Percentiles rank a stretch among this genome's conserved stretches.
These are phyloP conservation scores for Ictidomys tridecemlineatus DNA, from an alignment of 2,113 vertebrate species.

Conservation along the genomic window DNA sequence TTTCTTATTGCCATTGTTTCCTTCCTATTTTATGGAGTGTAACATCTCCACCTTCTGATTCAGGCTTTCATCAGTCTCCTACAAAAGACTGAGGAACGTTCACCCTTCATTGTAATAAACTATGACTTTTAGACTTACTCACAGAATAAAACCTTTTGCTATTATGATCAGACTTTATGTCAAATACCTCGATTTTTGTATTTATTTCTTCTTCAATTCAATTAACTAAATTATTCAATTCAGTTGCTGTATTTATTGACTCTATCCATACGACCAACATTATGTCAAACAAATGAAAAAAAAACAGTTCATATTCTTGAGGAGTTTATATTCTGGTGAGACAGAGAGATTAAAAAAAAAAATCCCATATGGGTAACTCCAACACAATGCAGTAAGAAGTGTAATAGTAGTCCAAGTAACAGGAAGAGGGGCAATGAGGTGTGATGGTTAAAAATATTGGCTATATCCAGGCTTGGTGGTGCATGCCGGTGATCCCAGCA, in stretches of 20 bases:
- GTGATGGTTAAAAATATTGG: not conserved
- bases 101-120: not conserved
- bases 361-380: not conserved
- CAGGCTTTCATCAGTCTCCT: not conserved
- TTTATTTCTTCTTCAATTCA: not conserved
- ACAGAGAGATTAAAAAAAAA: not conserved
- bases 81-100: not conserved
- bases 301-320: not conserved
- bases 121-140: not conserved
- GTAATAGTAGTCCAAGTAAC: not conserved
- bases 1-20: not conserved
- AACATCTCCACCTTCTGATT: not conserved
- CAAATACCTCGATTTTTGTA: not conserved
- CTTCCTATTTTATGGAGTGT: not conserved
- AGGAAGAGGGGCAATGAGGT: fast-evolving
- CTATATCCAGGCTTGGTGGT: too few species aligned
- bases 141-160: not conserved
- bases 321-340: not conserved
- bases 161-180: not conserved
- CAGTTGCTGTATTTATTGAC: not conserved
- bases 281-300: not conserved
- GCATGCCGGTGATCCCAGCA: too few species aligned
- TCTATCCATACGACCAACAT: not conserved
- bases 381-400: not conserved
- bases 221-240: not conserved